phyloP scores from a whole-genome alignment of 2,797 vertebrate species.

The Todus mexicanus region DNA sequence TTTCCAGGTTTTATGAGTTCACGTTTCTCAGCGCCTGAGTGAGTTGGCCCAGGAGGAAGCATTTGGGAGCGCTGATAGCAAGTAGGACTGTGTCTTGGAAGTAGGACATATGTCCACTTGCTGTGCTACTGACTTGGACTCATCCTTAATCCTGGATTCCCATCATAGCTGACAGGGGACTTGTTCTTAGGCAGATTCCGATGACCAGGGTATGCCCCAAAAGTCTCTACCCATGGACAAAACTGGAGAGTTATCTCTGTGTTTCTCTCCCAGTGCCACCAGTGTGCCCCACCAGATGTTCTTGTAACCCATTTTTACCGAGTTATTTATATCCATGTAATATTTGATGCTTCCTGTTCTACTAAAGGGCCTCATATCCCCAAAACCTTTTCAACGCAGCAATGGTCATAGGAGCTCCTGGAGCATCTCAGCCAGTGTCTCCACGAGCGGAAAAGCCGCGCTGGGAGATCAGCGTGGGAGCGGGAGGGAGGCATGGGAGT shows the following conservation, averaged over 20 bases:
- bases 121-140: not conserved
- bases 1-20: not conserved
- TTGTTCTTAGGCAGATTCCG: not conserved
- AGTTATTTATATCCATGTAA: slow-evolving; percentile 67
- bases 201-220: slow-evolving; percentile 7
- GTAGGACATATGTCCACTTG: not conserved
- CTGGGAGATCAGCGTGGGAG: not conserved
- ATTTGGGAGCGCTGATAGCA: not conserved
- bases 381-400: not conserved
- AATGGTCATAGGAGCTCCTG: not conserved
- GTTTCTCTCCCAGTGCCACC: not conserved
- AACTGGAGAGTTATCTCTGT: slow-evolving; percentile 11
- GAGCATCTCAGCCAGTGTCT: not conserved
- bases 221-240: not conserved
- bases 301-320: slow-evolving; percentile 38
- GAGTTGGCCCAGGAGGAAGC: not conserved
- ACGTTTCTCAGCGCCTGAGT: not conserved
- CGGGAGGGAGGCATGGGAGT: not conserved
- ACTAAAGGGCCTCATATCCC: slow-evolving; percentile 52
- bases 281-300: slow-evolving; percentile 64
- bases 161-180: not conserved
- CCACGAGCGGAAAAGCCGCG: not conserved
- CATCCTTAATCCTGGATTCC: not conserved
- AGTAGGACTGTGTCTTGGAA: not conserved
- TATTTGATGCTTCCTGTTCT: slow-evolving; percentile 69